Conservation (phyloP, 2,113 vertebrate species). For the Pluvialis apricaria region DNA sequence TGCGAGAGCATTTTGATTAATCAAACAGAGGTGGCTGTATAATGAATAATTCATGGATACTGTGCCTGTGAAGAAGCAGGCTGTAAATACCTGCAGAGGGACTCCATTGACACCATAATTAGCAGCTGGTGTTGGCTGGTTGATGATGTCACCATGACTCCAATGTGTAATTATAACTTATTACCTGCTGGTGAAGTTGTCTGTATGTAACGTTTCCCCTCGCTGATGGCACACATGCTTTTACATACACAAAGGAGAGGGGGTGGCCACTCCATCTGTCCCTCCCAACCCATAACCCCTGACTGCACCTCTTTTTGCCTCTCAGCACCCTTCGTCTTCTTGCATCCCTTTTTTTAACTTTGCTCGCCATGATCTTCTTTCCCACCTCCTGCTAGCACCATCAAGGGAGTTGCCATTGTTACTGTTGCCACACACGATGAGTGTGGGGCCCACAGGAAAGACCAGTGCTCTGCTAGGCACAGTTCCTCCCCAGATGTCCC, state of each 20-base stretch:
- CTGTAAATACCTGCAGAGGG: constrained; percentile 23
- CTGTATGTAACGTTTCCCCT: background rate
- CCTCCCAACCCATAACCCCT: background rate
- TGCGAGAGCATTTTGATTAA: constrained; percentile 13
- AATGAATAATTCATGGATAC: constrained; percentile 19
- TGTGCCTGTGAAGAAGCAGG: background rate
- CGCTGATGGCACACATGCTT: fast-evolving
- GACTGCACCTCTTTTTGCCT: background rate
- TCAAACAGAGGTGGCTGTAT: constrained; percentile 27
- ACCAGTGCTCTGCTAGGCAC: background rate
- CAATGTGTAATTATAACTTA: background rate
- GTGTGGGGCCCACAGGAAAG: background rate
- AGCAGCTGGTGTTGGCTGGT: background rate
- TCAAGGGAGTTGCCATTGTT: background rate
- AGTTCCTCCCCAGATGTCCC: background rate
- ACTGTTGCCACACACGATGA: background rate
- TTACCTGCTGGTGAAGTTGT: background rate
- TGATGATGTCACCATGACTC: background rate
- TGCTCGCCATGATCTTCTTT: background rate
- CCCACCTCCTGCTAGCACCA: background rate
- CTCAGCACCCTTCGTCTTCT: background rate
- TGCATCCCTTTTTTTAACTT: background rate
- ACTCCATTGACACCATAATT: background rate
- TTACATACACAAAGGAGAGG: background rate
- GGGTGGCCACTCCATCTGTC: fast-evolving